These are phyloP conservation scores for Euphydryas editha DNA, from an alignment of 2,888 invertebrate species.

Conservation along the genomic window DNA sequence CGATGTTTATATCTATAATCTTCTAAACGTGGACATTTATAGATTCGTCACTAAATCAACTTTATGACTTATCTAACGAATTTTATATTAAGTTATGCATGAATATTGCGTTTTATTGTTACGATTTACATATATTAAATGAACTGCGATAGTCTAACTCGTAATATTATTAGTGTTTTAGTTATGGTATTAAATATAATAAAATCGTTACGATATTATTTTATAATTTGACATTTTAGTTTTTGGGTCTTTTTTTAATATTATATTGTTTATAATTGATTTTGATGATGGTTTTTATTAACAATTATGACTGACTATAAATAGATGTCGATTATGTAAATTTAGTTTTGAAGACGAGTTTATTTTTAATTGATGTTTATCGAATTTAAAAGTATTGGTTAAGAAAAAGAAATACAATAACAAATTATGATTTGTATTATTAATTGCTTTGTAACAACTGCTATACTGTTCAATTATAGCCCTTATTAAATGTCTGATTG, in stretches of 20 bases:
- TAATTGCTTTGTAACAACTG: not conserved
- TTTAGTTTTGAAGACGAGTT: not conserved
- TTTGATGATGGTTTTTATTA: conserved; percentile 1
- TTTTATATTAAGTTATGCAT: conserved; percentile 40
- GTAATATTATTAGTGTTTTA: conserved; percentile 26
- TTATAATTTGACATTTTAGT: conserved; percentile 1
- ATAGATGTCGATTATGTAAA: conserved; percentile 4
- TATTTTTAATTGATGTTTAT: not conserved
- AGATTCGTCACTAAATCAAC: conserved; percentile 38
- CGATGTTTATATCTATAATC: conserved; percentile 33
- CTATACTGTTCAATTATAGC: no score
- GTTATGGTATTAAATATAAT: conserved; percentile 1
- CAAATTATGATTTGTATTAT: no score
- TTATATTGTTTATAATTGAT: conserved; percentile 1
- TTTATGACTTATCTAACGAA: conserved; percentile 40
- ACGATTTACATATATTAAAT: conserved; percentile 40
- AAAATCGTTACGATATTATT: not conserved
- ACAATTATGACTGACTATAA: not conserved
- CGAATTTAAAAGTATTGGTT: not conserved
- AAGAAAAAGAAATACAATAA: not conserved
- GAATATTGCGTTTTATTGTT: conserved; percentile 37
- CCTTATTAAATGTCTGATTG: no score
- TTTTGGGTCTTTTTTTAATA: not conserved
- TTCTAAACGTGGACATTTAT: conserved; percentile 39
- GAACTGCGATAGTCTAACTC: conserved; percentile 7